A percentile compares a stretch with the other conserved stretches of the same genome.
Conservation (phyloP, 2,888 invertebrate species). For the Nephrotoma guestfalica region DNA sequence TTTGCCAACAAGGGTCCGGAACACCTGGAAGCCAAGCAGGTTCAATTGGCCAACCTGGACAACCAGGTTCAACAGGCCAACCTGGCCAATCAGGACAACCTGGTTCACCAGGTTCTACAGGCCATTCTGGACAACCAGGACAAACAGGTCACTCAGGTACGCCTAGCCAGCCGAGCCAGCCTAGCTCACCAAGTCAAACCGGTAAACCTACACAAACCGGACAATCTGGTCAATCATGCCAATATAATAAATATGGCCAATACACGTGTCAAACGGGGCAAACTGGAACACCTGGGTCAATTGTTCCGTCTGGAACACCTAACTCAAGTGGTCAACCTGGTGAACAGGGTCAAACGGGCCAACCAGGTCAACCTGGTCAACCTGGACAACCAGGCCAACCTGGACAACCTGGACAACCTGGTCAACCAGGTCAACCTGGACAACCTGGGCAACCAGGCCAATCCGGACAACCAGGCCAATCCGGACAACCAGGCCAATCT, state of each 20-base stretch:
- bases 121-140: neutral
- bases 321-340: slow-evolving; percentile 34
- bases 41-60: neutral
- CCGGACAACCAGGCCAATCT: neutral
- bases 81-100: neutral
- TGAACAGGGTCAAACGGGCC: slow-evolving; percentile 21
- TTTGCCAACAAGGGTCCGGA: slow-evolving; percentile 13
- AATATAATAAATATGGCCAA: neutral
- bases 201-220: slow-evolving; percentile 14
- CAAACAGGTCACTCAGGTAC: neutral
- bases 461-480: neutral
- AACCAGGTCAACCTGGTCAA: slow-evolving; percentile 27
- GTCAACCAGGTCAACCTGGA: slow-evolving; percentile 18
- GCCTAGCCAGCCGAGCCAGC: neutral
- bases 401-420: slow-evolving; percentile 14
- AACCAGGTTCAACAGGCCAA: neutral
- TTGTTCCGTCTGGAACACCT: slow-evolving; percentile 37
- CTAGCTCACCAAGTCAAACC: neutral
- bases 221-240: neutral
- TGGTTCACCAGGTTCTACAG: neutral
- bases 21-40: slow-evolving; percentile 13
- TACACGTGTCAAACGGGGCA: slow-evolving; percentile 14
- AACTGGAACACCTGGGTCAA: slow-evolving; percentile 23
- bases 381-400: slow-evolving; percentile 40
- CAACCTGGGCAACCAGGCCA: slow-evolving; percentile 24